Conservation (phyloP, 2,113 vertebrate genomes). For the Gymnarchus niloticus region DNA sequence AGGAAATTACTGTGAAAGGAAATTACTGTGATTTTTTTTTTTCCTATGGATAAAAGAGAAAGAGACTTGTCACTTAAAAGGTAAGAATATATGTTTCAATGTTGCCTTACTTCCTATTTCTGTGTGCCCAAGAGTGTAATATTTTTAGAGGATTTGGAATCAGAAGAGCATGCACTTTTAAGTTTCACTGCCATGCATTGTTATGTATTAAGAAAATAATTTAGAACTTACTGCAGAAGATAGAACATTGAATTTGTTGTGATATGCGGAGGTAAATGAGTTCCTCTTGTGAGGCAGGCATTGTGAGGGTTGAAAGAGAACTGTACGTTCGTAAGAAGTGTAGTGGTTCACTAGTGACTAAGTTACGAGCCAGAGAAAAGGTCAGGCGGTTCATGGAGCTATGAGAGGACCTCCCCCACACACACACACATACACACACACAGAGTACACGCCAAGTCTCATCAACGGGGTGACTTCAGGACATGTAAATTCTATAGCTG, state of each 20-base stretch:
- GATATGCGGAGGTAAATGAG: background rate
- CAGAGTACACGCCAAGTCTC: background rate
- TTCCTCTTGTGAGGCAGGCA: background rate
- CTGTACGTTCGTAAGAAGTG: background rate
- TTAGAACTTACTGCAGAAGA: background rate
- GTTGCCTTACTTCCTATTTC: background rate
- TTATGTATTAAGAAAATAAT: background rate
- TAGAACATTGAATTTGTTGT: background rate
- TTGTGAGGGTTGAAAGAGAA: background rate
- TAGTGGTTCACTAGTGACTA: background rate
- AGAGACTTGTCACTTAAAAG: background rate
- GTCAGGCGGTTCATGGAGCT: background rate
- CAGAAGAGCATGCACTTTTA: background rate
- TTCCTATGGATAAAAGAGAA: conserved; percentile 2
- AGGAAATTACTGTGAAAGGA: background rate
- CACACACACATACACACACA: background rate
- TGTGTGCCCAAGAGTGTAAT: background rate
- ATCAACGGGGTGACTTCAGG: background rate
- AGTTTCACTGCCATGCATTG: background rate
- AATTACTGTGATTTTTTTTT: background rate
- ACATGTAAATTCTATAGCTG: background rate
- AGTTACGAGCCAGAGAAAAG: background rate
- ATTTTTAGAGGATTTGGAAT: background rate
- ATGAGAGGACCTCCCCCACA: background rate
- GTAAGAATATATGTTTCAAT: conserved; percentile 6